These are phyloP conservation scores for Ciconia stormi DNA, from an alignment of 2,113 vertebrate genomes.

Conservation along the genomic window DNA sequence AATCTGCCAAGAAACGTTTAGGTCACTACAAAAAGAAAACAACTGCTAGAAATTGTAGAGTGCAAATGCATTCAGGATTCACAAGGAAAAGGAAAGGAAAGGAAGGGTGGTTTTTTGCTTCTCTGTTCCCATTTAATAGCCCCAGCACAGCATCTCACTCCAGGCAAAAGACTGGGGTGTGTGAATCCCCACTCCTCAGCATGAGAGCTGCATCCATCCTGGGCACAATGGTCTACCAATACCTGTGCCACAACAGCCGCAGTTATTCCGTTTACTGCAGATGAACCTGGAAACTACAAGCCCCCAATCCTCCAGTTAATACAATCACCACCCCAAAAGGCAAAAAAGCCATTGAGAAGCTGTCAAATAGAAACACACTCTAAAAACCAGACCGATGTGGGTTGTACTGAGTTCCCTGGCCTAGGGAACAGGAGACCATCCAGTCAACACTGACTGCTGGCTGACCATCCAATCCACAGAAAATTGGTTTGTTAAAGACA, in stretches of 20 bases:
- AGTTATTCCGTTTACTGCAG: background rate
- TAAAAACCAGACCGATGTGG: background rate
- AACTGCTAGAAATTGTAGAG: background rate
- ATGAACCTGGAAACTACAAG: background rate
- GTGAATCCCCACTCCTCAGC: background rate
- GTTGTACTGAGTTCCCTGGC: background rate
- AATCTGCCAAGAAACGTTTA: background rate
- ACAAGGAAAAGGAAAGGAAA: background rate
- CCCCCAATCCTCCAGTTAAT: background rate
- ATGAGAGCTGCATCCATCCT: background rate
- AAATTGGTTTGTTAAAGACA: background rate
- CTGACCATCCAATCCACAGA: background rate
- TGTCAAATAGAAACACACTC: background rate
- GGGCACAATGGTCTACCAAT: background rate
- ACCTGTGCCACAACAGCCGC: background rate
- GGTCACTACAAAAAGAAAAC: background rate
- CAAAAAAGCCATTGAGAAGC: background rate
- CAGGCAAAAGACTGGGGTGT: background rate
- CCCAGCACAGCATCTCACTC: background rate
- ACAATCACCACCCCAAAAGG: background rate
- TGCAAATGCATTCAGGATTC: background rate
- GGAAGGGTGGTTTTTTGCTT: background rate
- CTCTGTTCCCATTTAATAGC: background rate
- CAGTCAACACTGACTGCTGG: background rate
- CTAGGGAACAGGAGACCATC: background rate